Base-by-base conservation (phyloP, 2,888 invertebrate species). In the Atherix ibis region DNA sequence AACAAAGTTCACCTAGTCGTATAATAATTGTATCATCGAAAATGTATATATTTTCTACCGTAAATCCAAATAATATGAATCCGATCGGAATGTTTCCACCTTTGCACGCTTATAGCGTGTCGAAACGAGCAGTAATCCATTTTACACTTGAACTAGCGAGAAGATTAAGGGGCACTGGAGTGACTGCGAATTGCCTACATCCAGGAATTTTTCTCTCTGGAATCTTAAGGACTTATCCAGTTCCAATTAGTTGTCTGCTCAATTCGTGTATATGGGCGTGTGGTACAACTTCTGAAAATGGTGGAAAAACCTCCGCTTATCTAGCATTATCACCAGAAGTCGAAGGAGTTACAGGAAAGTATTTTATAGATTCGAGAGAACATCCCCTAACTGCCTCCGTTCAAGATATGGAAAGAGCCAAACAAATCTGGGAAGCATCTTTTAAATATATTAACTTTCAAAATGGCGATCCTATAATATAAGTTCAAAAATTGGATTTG, bases 151-250 rank as follows among this genome's bases (percentile, higher is more conserved):
- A 88, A 56, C 54, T 88, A 39, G 79, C 87, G 0, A 67, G 74
- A 37, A 68, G 80, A 37, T 53, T 88, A 31, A 75, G 83, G 58
- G 82, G 78, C 1, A 74, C 78, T 1, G 76, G 76, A 3, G 75
- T 88, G 0, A 83, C 83, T 0, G 85, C 72, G 0, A 89, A 89
- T 56, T 87, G 81, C 45, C 62, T 89, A 16, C 89, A 89, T 59
- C 89, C 89, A 1, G 89, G 89, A 2, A 66, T 87, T 62, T 78
- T 87, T 29, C 78, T 81, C 50, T 74, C 77, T 0, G 84, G 82
- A 1, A 85, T 87, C 35, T 87, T 85, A 83, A 70, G 77, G 34
- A 80, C 73, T 36, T 73, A 83, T 0, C 84, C 84, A 0, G 70
- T 70, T 22, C 81, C 83, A 1, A 51, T 84, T 2, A 82, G 74